A percentile compares a stretch with the other conserved stretches of the same genome.
phyloP scores from a whole-genome alignment of 2,113 vertebrate genomes.

The human region DNA sequence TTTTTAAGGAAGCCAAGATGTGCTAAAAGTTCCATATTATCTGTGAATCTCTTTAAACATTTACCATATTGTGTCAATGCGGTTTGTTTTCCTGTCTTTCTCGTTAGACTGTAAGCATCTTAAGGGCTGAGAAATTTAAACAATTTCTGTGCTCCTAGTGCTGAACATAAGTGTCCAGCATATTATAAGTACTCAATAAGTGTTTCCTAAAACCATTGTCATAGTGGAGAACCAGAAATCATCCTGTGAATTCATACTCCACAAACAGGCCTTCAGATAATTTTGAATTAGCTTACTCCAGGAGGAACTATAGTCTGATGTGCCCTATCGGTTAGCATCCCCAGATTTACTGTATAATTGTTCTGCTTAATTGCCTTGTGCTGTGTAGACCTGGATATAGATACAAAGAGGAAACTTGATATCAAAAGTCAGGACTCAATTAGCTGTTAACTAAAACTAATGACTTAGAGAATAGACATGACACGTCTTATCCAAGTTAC shows the following conservation, averaged over 20 bases:
- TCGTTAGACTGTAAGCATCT: neutral
- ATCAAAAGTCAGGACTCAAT: conserved; percentile 13
- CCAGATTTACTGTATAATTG: neutral
- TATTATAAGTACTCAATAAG: neutral
- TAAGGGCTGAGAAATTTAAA: neutral
- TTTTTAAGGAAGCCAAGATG: neutral
- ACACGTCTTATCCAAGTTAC: conserved; percentile 16
- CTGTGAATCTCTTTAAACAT: neutral
- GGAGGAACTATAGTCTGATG: neutral
- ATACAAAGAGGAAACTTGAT: conserved; percentile 30
- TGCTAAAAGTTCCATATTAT: neutral
- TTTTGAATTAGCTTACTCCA: neutral
- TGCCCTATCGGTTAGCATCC: neutral
- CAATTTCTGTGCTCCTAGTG: neutral
- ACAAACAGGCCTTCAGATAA: neutral
- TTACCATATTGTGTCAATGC: neutral
- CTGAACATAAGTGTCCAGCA: neutral
- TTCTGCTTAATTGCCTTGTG: conserved; percentile 10
- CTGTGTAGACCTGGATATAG: neutral
- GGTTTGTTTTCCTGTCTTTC: neutral
- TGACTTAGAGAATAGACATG: neutral
- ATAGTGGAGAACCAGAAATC: neutral
- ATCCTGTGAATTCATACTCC: neutral
- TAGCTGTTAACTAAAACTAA: conserved; percentile 46
- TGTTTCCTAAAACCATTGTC: neutral